These are phyloP conservation scores for Pyrgilauda ruficollis DNA, from an alignment of 2,113 vertebrate species.

Conservation along the genomic window DNA sequence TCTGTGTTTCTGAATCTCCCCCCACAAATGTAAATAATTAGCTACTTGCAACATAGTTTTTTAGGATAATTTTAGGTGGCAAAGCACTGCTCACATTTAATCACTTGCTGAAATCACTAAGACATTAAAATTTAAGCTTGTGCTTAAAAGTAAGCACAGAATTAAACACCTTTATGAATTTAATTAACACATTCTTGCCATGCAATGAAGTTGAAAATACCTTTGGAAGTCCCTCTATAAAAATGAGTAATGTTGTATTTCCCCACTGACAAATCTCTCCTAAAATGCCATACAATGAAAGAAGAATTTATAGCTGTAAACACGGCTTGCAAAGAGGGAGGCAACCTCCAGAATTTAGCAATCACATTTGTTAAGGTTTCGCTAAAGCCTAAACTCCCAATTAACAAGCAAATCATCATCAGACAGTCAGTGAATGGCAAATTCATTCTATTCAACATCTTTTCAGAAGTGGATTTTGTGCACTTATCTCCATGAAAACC, in stretches of 20 bases:
- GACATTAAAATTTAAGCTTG: neutral
- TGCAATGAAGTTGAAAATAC: constrained; percentile 22
- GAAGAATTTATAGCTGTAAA: constrained; percentile 73
- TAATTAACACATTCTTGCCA: constrained; percentile 44
- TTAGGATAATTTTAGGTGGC: neutral
- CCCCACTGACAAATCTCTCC: neutral
- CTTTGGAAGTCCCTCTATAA: constrained; percentile 8
- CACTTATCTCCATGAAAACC: constrained; percentile 82
- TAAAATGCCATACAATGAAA: constrained; percentile 42
- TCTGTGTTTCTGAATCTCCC: neutral
- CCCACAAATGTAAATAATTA: neutral
- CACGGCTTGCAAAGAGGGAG: constrained; percentile 58
- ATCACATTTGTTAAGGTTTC: constrained; percentile 79
- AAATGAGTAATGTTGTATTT: constrained; percentile 15
- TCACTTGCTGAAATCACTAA: neutral
- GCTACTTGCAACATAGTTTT: neutral
- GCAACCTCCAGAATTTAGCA: constrained; percentile 75
- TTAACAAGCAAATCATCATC: constrained; percentile 83
- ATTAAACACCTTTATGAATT: constrained; percentile 47
- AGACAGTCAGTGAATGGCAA: constrained; percentile 79
- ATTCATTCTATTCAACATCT: constrained; percentile 80
- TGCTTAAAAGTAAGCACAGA: constrained; percentile 14
- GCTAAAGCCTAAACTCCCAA: constrained; percentile 79
- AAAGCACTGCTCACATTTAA: neutral
- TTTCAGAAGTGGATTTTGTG: constrained; percentile 80